Percentiles rank a stretch among this genome's conserved stretches.
phyloP scores from a whole-genome alignment of 2,888 invertebrate species.

The Catocala nupta region DNA sequence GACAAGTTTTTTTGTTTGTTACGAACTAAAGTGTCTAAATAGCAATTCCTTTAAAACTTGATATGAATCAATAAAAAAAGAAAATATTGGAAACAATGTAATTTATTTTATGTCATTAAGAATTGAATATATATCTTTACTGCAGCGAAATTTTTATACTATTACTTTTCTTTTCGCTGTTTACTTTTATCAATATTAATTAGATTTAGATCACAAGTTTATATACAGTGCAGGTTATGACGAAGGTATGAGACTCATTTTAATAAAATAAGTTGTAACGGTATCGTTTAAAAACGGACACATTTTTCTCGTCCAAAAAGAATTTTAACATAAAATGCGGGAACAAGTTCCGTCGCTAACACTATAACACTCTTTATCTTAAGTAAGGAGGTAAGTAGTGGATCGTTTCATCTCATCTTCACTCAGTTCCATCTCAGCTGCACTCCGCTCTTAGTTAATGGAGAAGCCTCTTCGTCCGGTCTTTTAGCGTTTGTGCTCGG shows the following conservation, averaged over 20 bases:
- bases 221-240: too few relatives aligned
- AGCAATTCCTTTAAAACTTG: too few relatives aligned
- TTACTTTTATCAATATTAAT: not conserved
- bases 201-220: too few relatives aligned
- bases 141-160: too few relatives aligned
- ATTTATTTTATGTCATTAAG: too few relatives aligned
- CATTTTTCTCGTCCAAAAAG: not conserved
- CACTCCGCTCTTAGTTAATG: slow-evolving; percentile 39
- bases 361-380: slow-evolving; percentile 50
- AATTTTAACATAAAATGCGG: not conserved
- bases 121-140: too few relatives aligned
- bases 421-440: slow-evolving; percentile 18
- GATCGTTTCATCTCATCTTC: slow-evolving; percentile 28
- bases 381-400: slow-evolving; percentile 33
- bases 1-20: too few relatives aligned
- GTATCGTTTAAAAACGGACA: not conserved
- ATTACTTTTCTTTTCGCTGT: too few relatives aligned
- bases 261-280: not conserved
- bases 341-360: slow-evolving; percentile 4
- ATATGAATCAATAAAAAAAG: too few relatives aligned
- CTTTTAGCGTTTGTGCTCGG: slow-evolving; percentile 40
- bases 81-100: too few relatives aligned
- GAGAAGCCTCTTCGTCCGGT: slow-evolving; percentile 47
- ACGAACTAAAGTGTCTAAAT: too few relatives aligned
- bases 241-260: too few relatives aligned